Base-by-base conservation (phyloP, 2,113 vertebrate species). In the Ptilonorhynchus violaceus region DNA sequence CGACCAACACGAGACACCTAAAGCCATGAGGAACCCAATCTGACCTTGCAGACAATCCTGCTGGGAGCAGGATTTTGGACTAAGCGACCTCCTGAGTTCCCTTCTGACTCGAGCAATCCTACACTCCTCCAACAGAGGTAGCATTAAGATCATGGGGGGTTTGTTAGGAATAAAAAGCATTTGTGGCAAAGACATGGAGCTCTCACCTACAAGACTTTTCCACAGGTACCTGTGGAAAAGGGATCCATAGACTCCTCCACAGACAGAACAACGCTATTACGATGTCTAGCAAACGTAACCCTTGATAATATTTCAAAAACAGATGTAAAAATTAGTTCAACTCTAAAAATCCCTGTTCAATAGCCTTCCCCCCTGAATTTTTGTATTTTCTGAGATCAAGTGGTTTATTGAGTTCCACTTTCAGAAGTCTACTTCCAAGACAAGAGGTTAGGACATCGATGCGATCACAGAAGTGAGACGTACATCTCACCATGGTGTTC, bases 1-100 rank as follows among this genome's bases (percentile, higher is more conserved):
- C 0, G 0, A 80, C 33, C 0, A 0, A 58, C 2, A 2, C 1
- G 15, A 85, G 33, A 58, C 19, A 24, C 22, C 21, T 44, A 56
- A 92, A 90, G 44, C 19, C 3, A 1, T 0, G 0, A 78, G 72
- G n/a, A 92, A 74, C 24, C 7, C 1, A 0, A 22, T 8, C 8
- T 47, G 46, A 69, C 50, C 21, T 56, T 2, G 1, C 24, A 90
- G 37, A n/a, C 0, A 0, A 30, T 10, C 3, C 2, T 27, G 21
- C 14, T 60, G 25, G 12, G 20, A 50, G 41, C n/a, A 81, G 8
- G n/a, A 77, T 52, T 85, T 75, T 69, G 46, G 21, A 76, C 41
- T 1, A 2, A 58, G 44, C 28, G 77, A 59, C 35, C 27, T 42
- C 28, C 23, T 6, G 3, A 47, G 30, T 10, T 53, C 16, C 47